These are phyloP conservation scores for Brenthis hecate DNA, from an alignment of 2,888 invertebrate species.

Conservation along the genomic window DNA sequence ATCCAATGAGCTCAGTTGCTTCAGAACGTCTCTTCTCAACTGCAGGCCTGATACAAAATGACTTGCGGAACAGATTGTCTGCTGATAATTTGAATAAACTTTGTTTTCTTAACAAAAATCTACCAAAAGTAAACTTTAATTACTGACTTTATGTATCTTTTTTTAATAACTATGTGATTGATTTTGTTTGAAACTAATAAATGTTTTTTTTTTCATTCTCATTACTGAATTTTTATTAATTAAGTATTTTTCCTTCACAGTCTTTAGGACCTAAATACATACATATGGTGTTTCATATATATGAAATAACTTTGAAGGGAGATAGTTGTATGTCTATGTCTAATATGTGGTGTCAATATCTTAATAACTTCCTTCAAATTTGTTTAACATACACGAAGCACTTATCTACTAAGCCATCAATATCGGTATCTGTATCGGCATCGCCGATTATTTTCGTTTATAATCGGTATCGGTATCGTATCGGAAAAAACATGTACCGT, in stretches of 20 bases:
- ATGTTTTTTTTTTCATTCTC: no score
- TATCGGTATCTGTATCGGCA: constrained; percentile 11
- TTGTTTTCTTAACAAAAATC: constrained; percentile 39
- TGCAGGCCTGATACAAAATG: constrained; percentile 22
- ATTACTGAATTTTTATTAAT: no score
- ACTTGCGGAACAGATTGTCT: constrained; percentile 34
- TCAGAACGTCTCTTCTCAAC: constrained; percentile 41
- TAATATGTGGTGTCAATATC: no score
- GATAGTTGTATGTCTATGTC: no score
- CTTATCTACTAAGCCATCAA: constrained; percentile 12
- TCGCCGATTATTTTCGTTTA: constrained; percentile 16
- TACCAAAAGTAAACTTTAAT: constrained; percentile 37
- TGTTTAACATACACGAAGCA: no score
- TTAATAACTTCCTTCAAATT: no score
- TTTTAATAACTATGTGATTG: no score
- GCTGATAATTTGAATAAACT: constrained; percentile 35
- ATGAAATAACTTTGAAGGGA: no score
- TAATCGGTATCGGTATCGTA: constrained; percentile 23
- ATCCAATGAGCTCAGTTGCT: constrained; percentile 38
- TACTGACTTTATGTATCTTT: constrained; percentile 25
- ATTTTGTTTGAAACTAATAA: no score
- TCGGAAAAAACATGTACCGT: constrained; percentile 17
- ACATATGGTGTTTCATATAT: no score
- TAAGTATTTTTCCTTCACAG: no score
- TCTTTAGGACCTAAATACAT: no score